These are phyloP conservation scores for Malurus elegans DNA, from an alignment of 2,113 vertebrate species.

Conservation along the genomic window DNA sequence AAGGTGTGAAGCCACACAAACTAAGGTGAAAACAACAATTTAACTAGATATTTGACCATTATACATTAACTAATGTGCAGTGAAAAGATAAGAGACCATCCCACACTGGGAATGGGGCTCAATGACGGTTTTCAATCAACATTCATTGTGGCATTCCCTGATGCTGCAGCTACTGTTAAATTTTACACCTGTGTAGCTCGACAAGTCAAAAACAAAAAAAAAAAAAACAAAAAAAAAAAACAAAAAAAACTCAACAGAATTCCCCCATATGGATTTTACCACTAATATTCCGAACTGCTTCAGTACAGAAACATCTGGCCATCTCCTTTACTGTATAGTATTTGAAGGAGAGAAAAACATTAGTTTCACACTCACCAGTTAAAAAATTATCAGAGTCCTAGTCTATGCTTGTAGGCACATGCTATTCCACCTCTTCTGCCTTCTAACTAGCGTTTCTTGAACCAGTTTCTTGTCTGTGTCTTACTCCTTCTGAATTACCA, in stretches of 20 bases:
- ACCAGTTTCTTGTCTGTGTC: not conserved
- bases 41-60: not conserved
- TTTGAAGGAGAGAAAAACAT: not conserved
- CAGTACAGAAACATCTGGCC: not conserved
- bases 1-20: not conserved
- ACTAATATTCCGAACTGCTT: not conserved
- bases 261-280: not conserved
- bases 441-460: not conserved
- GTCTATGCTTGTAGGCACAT: not conserved
- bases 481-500: not conserved
- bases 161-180: not conserved
- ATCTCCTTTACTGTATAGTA: not conserved
- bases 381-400: not conserved
- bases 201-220: not conserved
- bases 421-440: not conserved
- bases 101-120: not conserved
- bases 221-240: not conserved
- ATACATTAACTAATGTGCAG: not conserved
- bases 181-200: not conserved
- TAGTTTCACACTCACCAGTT: not conserved
- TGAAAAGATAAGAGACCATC: not conserved
- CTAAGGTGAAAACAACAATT: not conserved
- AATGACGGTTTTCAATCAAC: not conserved
- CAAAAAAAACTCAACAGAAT: not conserved
- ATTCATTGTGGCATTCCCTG: not conserved